These are phyloP conservation scores for Trinectes maculatus DNA, from an alignment of 2,113 vertebrate species.

Conservation along the genomic window DNA sequence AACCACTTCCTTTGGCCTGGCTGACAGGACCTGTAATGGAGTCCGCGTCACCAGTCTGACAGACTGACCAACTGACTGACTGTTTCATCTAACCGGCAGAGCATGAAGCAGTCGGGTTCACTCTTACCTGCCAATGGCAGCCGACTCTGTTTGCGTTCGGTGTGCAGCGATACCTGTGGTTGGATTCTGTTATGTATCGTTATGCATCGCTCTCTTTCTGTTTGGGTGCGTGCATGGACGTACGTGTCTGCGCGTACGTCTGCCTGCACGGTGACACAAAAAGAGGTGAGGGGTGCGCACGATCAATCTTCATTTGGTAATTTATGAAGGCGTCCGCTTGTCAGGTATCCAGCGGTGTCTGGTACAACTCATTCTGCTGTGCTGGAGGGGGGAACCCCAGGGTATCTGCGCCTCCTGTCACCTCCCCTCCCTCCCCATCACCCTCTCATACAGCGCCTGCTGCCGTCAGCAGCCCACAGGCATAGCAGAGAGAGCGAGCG, in stretches of 20 bases:
- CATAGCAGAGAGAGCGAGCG: constrained; percentile 59
- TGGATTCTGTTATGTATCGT: constrained; percentile 21
- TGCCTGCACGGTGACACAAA: constrained; percentile 55
- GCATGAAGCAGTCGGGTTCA: constrained; percentile 43
- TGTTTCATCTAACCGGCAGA: constrained; percentile 56
- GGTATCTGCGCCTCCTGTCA: constrained; percentile 80
- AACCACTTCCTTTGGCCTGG: constrained; percentile 37
- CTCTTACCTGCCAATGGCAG: constrained; percentile 46
- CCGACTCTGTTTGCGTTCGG: constrained; percentile 5
- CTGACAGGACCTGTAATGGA: constrained; percentile 70
- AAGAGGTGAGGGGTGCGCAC: constrained; percentile 58
- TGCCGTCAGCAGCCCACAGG: constrained; percentile 81
- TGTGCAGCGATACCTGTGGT: constrained; percentile 28
- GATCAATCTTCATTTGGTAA: constrained; percentile 86
- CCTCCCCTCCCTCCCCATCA: constrained; percentile 67
- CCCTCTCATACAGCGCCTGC: constrained; percentile 65
- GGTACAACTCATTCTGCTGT: constrained; percentile 80
- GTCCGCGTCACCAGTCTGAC: constrained; percentile 54
- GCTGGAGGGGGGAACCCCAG: constrained; percentile 74
- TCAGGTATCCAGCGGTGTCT: constrained; percentile 82
- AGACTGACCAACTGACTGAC: constrained; percentile 61
- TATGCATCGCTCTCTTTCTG: constrained; percentile 24
- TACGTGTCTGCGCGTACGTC: constrained; percentile 12
- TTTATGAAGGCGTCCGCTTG: constrained; percentile 80
- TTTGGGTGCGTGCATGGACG: constrained; percentile 7